Conservation (phyloP, 2,888 invertebrate species). For the Isoperla grammatica region DNA sequence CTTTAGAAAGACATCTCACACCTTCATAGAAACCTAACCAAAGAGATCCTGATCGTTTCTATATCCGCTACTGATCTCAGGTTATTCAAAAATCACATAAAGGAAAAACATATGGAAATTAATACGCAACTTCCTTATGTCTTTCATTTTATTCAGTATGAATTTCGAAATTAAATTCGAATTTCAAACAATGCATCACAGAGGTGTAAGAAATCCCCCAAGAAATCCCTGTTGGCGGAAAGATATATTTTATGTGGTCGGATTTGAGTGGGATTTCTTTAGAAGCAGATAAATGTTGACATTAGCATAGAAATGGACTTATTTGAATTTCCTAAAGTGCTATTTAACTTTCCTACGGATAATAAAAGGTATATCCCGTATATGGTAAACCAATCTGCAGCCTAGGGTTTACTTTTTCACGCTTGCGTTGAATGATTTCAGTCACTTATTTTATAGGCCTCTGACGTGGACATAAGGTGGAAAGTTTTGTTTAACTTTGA, state of each 20-base stretch:
- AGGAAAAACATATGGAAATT: slow-evolving; percentile 1
- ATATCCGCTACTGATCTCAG: neutral
- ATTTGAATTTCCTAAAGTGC: slow-evolving; percentile 16
- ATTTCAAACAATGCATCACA: neutral
- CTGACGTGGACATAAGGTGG: too few species aligned
- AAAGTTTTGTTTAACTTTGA: too few species aligned
- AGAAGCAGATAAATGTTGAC: slow-evolving; percentile 19
- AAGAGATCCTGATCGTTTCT: neutral
- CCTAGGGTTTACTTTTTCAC: neutral
- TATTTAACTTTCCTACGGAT: slow-evolving; percentile 17
- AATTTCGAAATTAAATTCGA: slow-evolving; percentile 4
- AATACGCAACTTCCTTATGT: neutral
- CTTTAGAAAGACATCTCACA: too few species aligned
- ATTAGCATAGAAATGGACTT: slow-evolving; percentile 29
- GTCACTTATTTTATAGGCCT: too few species aligned
- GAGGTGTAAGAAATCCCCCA: neutral
- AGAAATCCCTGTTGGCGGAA: neutral
- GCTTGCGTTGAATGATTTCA: too few species aligned
- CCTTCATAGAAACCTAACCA: too few species aligned
- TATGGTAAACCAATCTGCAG: slow-evolving; percentile 16
- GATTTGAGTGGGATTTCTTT: slow-evolving; percentile 8
- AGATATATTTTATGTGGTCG: slow-evolving; percentile 10
- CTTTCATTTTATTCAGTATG: neutral
- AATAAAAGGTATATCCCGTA: slow-evolving; percentile 17
- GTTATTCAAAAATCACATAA: slow-evolving; percentile 2